phyloP scores from a whole-genome alignment of 2,113 vertebrate species.

The Circaetus gallicus region DNA sequence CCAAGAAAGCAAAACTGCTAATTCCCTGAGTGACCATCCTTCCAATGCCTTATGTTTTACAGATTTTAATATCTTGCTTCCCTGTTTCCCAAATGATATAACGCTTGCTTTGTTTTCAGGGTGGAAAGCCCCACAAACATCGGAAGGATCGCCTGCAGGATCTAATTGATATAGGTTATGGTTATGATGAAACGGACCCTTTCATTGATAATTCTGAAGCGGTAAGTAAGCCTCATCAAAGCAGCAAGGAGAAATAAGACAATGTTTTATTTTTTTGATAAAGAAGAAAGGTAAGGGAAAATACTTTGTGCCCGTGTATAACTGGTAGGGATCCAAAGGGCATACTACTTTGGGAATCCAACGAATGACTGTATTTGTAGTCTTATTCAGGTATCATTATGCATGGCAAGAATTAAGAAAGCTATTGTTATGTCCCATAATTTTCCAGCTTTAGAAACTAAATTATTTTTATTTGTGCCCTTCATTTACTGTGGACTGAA shows the following conservation, averaged over 20 bases:
- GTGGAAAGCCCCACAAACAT: conserved; percentile 84
- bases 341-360: not conserved
- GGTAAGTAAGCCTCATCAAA: conserved; percentile 78
- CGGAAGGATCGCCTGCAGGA: conserved; percentile 96
- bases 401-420: not conserved
- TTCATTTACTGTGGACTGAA: not conserved
- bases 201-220: conserved; percentile 99
- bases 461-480: not conserved
- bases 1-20: not conserved
- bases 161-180: conserved; percentile 96
- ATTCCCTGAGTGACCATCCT: not conserved
- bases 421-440: not conserved
- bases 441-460: not conserved
- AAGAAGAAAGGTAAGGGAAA: not conserved
- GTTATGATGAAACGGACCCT: conserved; percentile 95
- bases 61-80: not conserved
- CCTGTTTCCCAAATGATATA: not conserved
- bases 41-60: not conserved
- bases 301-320: not conserved
- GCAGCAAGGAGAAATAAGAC: not conserved
- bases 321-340: not conserved
- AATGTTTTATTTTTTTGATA: not conserved
- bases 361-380: not conserved
- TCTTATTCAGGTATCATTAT: not conserved
- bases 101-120: conserved; percentile 67